These are phyloP conservation scores for Ctenoplectra terminalis DNA, from an alignment of 1,140 invertebrate genomes.

Conservation along the genomic window DNA sequence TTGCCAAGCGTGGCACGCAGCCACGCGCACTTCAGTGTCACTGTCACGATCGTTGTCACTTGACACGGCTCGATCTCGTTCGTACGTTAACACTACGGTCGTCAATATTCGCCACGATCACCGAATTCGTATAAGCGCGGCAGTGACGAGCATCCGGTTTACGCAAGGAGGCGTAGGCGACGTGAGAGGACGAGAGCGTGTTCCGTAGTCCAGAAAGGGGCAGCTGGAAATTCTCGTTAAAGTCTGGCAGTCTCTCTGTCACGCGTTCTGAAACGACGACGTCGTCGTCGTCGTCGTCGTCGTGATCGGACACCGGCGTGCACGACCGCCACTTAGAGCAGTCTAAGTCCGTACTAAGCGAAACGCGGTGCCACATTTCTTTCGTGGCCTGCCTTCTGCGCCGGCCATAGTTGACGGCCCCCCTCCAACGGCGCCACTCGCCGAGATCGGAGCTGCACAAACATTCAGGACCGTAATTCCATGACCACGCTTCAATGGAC, in stretches of 20 bases:
- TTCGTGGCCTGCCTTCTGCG: slow-evolving; percentile 78
- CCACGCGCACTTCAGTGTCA: slow-evolving; percentile 40
- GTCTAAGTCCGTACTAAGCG: slow-evolving; percentile 80
- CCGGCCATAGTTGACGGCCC: slow-evolving; percentile 80
- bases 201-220: slow-evolving; percentile 42
- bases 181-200: slow-evolving; percentile 42
- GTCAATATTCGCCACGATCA: not conserved
- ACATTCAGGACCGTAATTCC: slow-evolving; percentile 68
- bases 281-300: slow-evolving; percentile 47
- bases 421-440: slow-evolving; percentile 63
- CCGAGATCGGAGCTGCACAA: slow-evolving; percentile 62
- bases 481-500: not conserved
- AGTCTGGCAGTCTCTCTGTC: slow-evolving; percentile 31
- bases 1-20: slow-evolving; percentile 3
- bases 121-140: slow-evolving; percentile 45
- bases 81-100: not conserved
- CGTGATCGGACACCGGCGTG: slow-evolving; percentile 49
- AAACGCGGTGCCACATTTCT: slow-evolving; percentile 81
- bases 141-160: slow-evolving; percentile 44
- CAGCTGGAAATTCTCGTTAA: slow-evolving; percentile 33
- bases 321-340: slow-evolving; percentile 77
- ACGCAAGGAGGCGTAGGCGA: slow-evolving; percentile 44
- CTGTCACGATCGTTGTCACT: slow-evolving; percentile 54
- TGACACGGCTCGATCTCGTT: not conserved
- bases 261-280: slow-evolving; percentile 46